Evolutionary conservation across 92 coral and sea anemone genomes (phyloP).

Genomic region (Galaxea fascicularis): DNA sequence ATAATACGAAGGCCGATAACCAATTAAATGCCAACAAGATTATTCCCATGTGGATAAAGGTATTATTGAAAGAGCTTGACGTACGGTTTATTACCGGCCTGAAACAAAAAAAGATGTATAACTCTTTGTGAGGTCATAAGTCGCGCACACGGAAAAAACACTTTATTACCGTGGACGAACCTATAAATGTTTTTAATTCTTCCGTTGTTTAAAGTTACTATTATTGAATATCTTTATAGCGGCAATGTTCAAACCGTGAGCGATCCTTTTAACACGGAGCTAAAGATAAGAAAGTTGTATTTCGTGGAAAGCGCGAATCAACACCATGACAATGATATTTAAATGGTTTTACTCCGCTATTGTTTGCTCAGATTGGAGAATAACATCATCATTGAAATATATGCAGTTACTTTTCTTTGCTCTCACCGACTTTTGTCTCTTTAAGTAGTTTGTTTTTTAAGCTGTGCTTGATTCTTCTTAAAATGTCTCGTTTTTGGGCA

Average conservation of each 20-base stretch:
- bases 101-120: slow-evolving; percentile 17
- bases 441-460: slow-evolving; percentile 25
- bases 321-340: slow-evolving; percentile 59
- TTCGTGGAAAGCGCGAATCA: slow-evolving; percentile 43
- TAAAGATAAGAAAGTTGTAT: slow-evolving; percentile 40
- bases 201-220: background rate
- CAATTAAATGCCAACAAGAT: slow-evolving; percentile 49
- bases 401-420: slow-evolving; percentile 50
- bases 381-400: slow-evolving; percentile 27
- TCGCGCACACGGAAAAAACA: background rate
- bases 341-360: slow-evolving; percentile 54
- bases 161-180: background rate
- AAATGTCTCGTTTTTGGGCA: background rate
- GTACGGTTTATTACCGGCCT: slow-evolving; percentile 14
- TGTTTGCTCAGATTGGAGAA: slow-evolving; percentile 65
- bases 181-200: background rate
- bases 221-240: background rate
- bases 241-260: background rate
- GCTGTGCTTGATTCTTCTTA: background rate
- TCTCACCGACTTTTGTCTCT: slow-evolving; percentile 44
- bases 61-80: slow-evolving; percentile 9
- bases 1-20: slow-evolving; percentile 22
- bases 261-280: slow-evolving; percentile 12
- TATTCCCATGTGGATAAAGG: slow-evolving; percentile 36
- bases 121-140: slow-evolving; percentile 3